A percentile compares a stretch with the other conserved stretches of the same genome.
Evolutionary conservation across 1,140 invertebrate genomes (phyloP).

Genomic region (Brachionus sp.): DNA sequence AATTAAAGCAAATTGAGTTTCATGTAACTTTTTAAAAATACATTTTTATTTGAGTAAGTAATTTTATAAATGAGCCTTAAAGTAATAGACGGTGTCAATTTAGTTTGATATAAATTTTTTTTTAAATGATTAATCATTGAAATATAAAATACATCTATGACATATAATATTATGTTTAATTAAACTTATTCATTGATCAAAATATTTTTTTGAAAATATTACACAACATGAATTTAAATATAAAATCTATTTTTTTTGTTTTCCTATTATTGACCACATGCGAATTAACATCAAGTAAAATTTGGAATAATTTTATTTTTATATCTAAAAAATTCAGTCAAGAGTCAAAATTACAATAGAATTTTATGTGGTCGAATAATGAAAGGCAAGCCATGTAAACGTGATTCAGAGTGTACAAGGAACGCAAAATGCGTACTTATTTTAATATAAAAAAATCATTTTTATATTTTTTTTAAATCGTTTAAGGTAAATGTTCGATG

Average conservation of each 20-base stretch:
- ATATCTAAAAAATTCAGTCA: background rate
- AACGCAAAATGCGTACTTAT: background rate
- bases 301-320: background rate
- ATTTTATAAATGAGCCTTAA: background rate
- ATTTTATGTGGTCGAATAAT: background rate
- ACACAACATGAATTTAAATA: background rate
- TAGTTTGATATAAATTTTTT: background rate
- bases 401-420: background rate
- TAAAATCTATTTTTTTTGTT: background rate
- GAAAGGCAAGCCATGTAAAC: background rate
- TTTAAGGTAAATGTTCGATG: slow-evolving; percentile 11
- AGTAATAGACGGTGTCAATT: background rate
- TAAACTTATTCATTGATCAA: background rate
- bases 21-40: no score
- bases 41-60: no score
- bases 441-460: background rate
- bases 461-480: background rate
- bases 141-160: background rate
- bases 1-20: no score
- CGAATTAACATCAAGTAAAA: background rate
- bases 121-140: background rate
- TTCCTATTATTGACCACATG: background rate
- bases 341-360: background rate
- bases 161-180: background rate
- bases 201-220: background rate